Percentiles rank a stretch among this genome's conserved stretches.
Conservation (phyloP, 2,888 invertebrate genomes). For the Diarsia rubi region DNA sequence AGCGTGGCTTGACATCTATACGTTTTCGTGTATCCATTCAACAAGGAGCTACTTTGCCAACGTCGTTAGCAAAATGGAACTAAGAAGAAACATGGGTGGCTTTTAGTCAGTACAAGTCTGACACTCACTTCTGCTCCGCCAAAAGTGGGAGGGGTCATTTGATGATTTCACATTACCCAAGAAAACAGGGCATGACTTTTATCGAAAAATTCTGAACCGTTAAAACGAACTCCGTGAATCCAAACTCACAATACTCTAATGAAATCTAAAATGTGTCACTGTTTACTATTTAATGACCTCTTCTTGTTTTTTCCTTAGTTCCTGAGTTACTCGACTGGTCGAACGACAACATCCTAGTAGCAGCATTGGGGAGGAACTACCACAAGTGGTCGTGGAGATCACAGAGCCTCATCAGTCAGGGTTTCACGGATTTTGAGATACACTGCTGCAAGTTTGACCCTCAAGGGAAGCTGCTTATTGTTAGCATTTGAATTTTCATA, state of each 20-base stretch:
- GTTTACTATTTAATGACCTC: not conserved
- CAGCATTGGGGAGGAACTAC: conserved; percentile 83
- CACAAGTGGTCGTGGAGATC: conserved; percentile 86
- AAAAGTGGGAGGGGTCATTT: no score
- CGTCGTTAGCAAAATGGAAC: no score
- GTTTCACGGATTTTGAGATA: conserved; percentile 72
- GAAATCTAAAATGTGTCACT: not conserved
- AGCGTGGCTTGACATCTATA: no score
- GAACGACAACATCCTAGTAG: conserved; percentile 82
- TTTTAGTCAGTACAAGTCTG: no score
- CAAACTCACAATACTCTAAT: not conserved
- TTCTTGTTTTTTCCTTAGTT: conserved; percentile 69
- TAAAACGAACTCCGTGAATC: no score
- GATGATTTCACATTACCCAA: no score
- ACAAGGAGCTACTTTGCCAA: no score
- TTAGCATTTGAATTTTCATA: conserved; percentile 64
- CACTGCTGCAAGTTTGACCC: conserved; percentile 86
- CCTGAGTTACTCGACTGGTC: conserved; percentile 88
- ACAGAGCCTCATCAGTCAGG: conserved; percentile 80
- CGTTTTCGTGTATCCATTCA: no score
- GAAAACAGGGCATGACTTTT: no score
- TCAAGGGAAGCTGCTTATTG: conserved; percentile 78
- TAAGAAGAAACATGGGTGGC: no score
- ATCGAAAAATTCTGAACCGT: no score
- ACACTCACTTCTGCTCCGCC: no score